These are phyloP conservation scores for Coracias cyanogaster DNA, from an alignment of 2,797 vertebrate genomes.

Conservation along the genomic window DNA sequence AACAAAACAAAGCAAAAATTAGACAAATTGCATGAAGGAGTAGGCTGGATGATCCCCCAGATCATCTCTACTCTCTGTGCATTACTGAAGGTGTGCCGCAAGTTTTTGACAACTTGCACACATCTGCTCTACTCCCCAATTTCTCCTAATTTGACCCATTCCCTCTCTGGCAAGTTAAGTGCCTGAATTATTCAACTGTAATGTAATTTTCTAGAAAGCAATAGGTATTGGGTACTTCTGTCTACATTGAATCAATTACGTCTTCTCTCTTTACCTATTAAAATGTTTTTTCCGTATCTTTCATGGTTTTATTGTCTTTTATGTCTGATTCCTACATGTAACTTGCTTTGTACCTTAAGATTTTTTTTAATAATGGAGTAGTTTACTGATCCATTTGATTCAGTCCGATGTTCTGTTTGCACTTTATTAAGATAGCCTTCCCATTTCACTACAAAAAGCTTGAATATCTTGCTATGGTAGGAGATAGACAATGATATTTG, in stretches of 20 bases:
- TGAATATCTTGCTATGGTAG: background rate
- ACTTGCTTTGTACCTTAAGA: background rate
- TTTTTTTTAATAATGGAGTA: background rate
- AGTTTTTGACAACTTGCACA: background rate
- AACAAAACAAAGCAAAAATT: rapidly evolving
- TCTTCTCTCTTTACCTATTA: background rate
- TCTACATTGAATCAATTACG: background rate
- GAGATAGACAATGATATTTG: background rate
- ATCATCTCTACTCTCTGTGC: background rate
- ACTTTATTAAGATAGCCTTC: background rate
- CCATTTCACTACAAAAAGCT: background rate
- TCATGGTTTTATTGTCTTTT: background rate
- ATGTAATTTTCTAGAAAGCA: background rate
- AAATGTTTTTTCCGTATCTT: background rate
- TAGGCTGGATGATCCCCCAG: background rate
- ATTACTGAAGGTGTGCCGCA: background rate
- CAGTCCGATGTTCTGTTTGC: background rate
- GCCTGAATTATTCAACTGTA: background rate
- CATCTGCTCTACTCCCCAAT: background rate
- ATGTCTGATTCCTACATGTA: background rate
- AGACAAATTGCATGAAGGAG: background rate
- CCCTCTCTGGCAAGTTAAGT: background rate
- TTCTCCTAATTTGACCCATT: background rate
- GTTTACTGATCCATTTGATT: background rate
- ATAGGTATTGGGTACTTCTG: background rate